Evolutionary conservation across 2,797 vertebrate genomes (phyloP).

Genomic region (Anguilla anguilla): DNA sequence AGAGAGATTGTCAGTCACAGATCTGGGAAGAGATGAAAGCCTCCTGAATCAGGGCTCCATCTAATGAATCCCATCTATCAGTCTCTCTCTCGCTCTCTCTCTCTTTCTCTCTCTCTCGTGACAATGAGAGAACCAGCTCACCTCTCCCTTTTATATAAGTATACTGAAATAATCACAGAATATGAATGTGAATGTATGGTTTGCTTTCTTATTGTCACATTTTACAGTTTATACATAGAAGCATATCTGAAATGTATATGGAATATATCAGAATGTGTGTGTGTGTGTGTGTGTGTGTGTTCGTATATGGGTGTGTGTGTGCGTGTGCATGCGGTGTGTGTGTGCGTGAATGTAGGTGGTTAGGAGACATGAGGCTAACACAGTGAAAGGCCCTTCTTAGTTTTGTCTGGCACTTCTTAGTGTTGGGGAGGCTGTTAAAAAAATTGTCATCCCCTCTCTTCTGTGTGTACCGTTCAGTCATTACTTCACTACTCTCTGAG

Average conservation of each 20-base stretch:
- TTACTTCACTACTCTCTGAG: background rate
- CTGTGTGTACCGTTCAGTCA: background rate
- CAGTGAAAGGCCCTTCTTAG: background rate
- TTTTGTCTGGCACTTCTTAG: no score
- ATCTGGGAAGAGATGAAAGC: background rate
- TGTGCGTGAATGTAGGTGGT: background rate
- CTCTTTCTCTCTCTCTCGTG: background rate
- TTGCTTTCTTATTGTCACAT: background rate
- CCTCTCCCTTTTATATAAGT: background rate
- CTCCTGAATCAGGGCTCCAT: background rate
- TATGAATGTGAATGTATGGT: background rate
- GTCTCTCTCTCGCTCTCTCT: background rate
- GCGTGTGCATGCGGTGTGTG: background rate
- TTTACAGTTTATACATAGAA: background rate
- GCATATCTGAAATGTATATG: background rate
- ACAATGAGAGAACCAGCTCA: background rate
- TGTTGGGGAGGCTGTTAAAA: background rate
- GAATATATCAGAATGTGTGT: background rate
- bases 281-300: background rate
- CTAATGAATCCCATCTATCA: slow-evolving; percentile 26
- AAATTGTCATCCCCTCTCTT: background rate
- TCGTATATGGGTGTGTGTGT: no score
- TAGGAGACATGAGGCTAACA: background rate
- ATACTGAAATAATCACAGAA: background rate
- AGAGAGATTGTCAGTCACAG: background rate